Percentiles rank a stretch among this genome's conserved stretches.
phyloP scores from a whole-genome alignment of 2,113 vertebrate genomes.

The Dromiciops gliroides region DNA sequence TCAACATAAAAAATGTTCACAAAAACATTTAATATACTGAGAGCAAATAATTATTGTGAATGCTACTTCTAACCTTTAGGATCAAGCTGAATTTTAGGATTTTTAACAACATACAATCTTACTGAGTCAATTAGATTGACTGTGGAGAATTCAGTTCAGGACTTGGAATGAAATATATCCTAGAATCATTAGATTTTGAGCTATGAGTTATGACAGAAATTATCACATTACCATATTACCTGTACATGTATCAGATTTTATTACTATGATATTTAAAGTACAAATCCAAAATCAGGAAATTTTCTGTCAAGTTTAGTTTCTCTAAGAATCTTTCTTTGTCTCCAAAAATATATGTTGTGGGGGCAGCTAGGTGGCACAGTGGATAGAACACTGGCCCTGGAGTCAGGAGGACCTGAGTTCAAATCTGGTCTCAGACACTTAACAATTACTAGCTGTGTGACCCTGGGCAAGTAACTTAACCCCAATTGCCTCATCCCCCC shows the following conservation, averaged over 20 bases:
- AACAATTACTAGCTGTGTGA: too few species aligned
- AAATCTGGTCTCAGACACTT: too few species aligned
- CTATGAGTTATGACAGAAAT: slow-evolving; percentile 29
- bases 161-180: slow-evolving; percentile 16
- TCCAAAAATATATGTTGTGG: not conserved
- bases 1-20: not conserved
- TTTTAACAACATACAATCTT: slow-evolving; percentile 26
- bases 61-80: slow-evolving; percentile 19
- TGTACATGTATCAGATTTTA: slow-evolving; percentile 8
- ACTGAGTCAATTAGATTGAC: slow-evolving; percentile 5
- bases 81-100: slow-evolving; percentile 49
- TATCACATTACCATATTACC: slow-evolving; percentile 9
- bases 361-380: too few species aligned
- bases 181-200: slow-evolving; percentile 27
- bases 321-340: not conserved
- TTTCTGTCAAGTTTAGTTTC: slow-evolving; percentile 14
- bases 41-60: slow-evolving; percentile 52
- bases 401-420: too few species aligned
- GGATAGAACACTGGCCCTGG: too few species aligned
- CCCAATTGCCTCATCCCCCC: too few species aligned
- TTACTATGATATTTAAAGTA: slow-evolving; percentile 2
- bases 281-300: not conserved
- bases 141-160: not conserved
- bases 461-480: too few species aligned
- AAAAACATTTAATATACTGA: not conserved